Evolutionary conservation across 1,140 invertebrate species (phyloP), one percentile per base, ranked within the genome.

Genomic region (Trissolcus basalis): DNA sequence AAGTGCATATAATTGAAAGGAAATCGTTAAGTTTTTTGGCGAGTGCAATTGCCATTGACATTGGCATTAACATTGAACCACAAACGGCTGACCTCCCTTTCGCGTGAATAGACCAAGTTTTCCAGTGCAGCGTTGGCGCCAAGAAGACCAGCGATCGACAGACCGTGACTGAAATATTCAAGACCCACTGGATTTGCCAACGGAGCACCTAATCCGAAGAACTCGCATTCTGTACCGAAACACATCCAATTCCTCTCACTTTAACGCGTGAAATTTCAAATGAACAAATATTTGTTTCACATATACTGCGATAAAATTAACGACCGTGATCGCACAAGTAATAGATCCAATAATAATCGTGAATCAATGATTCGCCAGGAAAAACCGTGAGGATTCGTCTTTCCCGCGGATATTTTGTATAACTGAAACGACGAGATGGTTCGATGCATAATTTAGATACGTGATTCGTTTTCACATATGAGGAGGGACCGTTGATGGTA

Each of bases 161-260:
- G 69, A 78, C 76, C 76, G 78, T 81, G 78, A 78, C 74, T 61
- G 72, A 80, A 80, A 77, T 81, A 80, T 81, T 65, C 75, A 60
- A 73, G 71, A 74, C 78, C 70, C 78, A 79, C 72, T 70, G 67
- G 55, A 67, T 67, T 76, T 48, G 68, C 55, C 75, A 81, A 78
- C 76, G 72, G 76, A 77, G 76, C 67, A 71, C 78, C 68, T 80
- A 80, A 80, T 81, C 69, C 61, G 61, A 68, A 32, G 36, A 75
- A 71, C 68, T 71, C 39, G 53, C 58, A 72, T 71, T 69, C 63
- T 77, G 53, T 61, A 77, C 75, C 74, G 74, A 77, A 71, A 67
- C 68, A 33, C 63, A 77, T 60, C 49, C 27, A 55, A 78, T 69
- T 73, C 59, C 60, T 43, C 61, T 51, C 51, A 56, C 53, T 63